These are phyloP conservation scores for Drosophila biarmipes DNA, from an alignment of 1,140 invertebrate genomes.

Conservation along the genomic window DNA sequence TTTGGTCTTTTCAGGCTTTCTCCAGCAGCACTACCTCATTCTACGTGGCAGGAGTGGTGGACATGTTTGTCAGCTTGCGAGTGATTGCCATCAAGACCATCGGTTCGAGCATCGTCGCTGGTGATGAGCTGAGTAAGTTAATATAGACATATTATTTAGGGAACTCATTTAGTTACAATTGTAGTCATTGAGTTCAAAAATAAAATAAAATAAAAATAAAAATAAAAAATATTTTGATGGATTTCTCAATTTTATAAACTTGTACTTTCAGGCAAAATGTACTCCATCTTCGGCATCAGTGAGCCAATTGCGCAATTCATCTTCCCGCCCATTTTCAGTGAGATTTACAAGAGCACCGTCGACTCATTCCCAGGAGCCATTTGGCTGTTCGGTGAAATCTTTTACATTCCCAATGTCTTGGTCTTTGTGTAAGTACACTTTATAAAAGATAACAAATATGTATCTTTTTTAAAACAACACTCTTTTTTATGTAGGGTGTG, in stretches of 20 bases:
- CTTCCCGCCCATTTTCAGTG: conserved; percentile 76
- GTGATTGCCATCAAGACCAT: conserved; percentile 82
- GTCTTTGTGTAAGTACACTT: conserved; percentile 77
- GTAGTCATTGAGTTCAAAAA: too few relatives aligned
- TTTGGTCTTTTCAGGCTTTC: conserved; percentile 58
- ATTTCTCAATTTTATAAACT: too few relatives aligned
- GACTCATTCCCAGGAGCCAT: conserved; percentile 79
- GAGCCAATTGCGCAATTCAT: conserved; percentile 79
- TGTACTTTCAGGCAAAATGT: conserved; percentile 76
- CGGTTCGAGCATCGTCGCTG: conserved; percentile 77
- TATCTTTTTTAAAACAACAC: neutral
- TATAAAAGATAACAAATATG: neutral
- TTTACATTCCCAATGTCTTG: conserved; percentile 78
- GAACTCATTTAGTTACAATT: too few relatives aligned
- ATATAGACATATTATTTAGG: too few relatives aligned
- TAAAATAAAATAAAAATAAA: too few relatives aligned
- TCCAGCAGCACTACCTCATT: conserved; percentile 62
- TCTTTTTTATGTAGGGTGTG: conserved; percentile 46
- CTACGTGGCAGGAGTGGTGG: conserved; percentile 73
- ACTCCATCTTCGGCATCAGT: conserved; percentile 80
- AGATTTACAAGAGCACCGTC: conserved; percentile 70
- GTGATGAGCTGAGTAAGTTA: conserved; percentile 76
- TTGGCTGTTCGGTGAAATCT: conserved; percentile 78
- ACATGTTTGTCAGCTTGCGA: conserved; percentile 78
- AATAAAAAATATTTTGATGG: too few relatives aligned